Evolutionary conservation across 2,797 vertebrate genomes (phyloP), one percentile per base, ranked within the genome.

Genomic region (Pangasius djambal): DNA sequence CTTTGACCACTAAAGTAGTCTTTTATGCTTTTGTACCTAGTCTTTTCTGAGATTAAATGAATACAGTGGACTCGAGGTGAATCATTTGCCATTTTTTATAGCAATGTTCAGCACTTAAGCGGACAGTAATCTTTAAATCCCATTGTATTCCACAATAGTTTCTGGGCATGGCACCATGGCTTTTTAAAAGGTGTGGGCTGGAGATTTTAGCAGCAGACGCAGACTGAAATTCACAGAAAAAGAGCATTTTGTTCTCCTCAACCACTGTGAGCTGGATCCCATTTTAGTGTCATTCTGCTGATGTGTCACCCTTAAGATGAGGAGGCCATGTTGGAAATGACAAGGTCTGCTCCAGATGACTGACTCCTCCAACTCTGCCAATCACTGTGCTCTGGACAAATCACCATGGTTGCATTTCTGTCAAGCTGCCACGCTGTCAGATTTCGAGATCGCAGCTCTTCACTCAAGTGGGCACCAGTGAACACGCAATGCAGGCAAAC

Each of bases 321-420:
- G 77, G 84, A 87, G 85, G 87, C 63, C 88, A 86, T 87, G 88
- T 87, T 82, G 40, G 83, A 88, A 90, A 91, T 88, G 87, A 91
- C 87, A 91, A 87, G 85, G 87, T 87, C 86, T 61, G 69, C 37
- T 83, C 44, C 67, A 65, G 59, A 57, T 89, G 89, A 90, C 87
- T 87, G 86, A 50, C 86, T 84, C 89, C 89, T 89, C 77, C 78
- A 83, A 37, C 75, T 86, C 89, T 88, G 91, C 72, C 91, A 91
- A 88, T 90, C 90, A 88, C 72, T 44, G 78, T 63, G 25, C 84
- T 89, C n/a, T 87, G 90, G 87, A 90, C 90, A 89, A 91, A 91
- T 90, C 84, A 89, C 79, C 79, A 88, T 74, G 67, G 77, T 48
- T 85, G n/a, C 50, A 86, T 74, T 86, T 52, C 57, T 83, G 89